Evolutionary conservation across 2,797 vertebrate genomes (phyloP).

Genomic region (Cynodonichthys magdalenae): DNA sequence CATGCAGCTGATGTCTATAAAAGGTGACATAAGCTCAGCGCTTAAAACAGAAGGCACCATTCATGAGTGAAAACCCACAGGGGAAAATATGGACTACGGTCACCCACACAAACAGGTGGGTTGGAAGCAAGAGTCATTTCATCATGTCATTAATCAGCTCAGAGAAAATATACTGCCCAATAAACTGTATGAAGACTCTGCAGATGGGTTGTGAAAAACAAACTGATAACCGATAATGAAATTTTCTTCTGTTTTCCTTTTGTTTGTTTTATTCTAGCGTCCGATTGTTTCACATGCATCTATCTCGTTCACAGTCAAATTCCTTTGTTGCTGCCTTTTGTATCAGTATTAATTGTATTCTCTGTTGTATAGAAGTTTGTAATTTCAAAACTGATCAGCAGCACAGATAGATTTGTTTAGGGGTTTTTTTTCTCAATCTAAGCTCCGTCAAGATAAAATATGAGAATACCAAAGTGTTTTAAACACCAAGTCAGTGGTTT

Average conservation of each 20-base stretch:
- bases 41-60: slow-evolving; percentile 18
- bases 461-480: not conserved
- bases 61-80: slow-evolving; percentile 29
- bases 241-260: slow-evolving; percentile 6
- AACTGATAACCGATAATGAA: slow-evolving; percentile 21
- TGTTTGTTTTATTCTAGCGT: slow-evolving; percentile 3
- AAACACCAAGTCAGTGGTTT: not conserved
- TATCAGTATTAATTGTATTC: slow-evolving; percentile 24
- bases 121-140: slow-evolving; percentile 38
- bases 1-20: slow-evolving; percentile 20
- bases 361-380: slow-evolving; percentile 25
- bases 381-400: slow-evolving; percentile 19
- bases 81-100: slow-evolving; percentile 18
- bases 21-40: slow-evolving; percentile 1
- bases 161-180: slow-evolving; percentile 25
- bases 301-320: slow-evolving; percentile 27
- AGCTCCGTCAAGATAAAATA: slow-evolving; percentile 17
- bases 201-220: slow-evolving; percentile 31
- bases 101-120: slow-evolving; percentile 34
- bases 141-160: slow-evolving; percentile 26
- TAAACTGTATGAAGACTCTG: slow-evolving; percentile 7
- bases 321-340: slow-evolving; percentile 20
- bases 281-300: slow-evolving; percentile 8
- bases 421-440: slow-evolving; percentile 12
- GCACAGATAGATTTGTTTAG: not conserved